Percentiles rank a stretch among this genome's conserved stretches.
These are phyloP conservation scores for Camelus dromedarius DNA, from an alignment of 2,113 vertebrate species.

Conservation along the genomic window DNA sequence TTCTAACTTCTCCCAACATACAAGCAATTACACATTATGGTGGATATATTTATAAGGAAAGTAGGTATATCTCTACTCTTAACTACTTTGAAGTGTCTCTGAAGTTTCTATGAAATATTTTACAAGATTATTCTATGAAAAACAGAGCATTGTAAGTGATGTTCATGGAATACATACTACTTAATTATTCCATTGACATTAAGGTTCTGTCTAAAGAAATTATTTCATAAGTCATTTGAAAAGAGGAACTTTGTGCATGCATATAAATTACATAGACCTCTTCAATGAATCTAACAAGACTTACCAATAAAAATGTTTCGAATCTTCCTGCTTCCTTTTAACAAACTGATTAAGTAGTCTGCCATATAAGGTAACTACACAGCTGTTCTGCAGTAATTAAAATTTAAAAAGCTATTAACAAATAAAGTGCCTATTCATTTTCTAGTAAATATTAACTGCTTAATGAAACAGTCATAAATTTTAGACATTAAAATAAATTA, in stretches of 20 bases:
- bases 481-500: background rate
- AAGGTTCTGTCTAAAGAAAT: background rate
- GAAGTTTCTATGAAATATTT: background rate
- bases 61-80: background rate
- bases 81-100: background rate
- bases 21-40: background rate
- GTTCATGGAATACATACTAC: background rate
- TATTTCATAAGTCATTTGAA: background rate
- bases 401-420: constrained; percentile 34
- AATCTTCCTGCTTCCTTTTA: background rate
- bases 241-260: background rate
- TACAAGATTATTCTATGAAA: background rate
- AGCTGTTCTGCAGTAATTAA: background rate
- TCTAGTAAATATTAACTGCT: background rate
- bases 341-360: background rate
- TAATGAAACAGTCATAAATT: background rate
- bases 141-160: background rate
- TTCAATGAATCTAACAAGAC: background rate
- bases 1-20: background rate
- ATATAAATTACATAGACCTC: background rate
- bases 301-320: background rate
- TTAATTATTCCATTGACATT: background rate
- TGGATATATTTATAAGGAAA: background rate
- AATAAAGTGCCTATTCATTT: background rate
- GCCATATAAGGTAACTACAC: background rate